These are phyloP conservation scores for Amiota mariae DNA, from an alignment of 2,888 invertebrate species.

Conservation along the genomic window DNA sequence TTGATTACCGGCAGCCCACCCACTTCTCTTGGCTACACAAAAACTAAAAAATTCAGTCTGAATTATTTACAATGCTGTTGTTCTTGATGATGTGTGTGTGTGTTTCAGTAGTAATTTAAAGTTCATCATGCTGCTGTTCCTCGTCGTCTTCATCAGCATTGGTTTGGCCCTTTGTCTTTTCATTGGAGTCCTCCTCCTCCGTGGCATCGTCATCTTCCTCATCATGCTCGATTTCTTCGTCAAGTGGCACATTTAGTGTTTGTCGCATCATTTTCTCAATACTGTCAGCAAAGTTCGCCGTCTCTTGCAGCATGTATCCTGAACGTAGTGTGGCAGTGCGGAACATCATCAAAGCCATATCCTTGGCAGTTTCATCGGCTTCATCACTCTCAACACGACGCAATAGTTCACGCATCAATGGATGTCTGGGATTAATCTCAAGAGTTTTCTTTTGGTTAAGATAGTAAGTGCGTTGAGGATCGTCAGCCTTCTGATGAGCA, in stretches of 20 bases:
- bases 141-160: slow-evolving; percentile 67
- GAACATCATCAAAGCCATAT: slow-evolving; percentile 92
- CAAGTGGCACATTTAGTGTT: slow-evolving; percentile 83
- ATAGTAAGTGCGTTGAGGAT: slow-evolving; percentile 90
- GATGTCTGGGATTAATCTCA: slow-evolving; percentile 98
- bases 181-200: slow-evolving; percentile 70
- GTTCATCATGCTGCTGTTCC: slow-evolving; percentile 77
- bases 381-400: slow-evolving; percentile 86
- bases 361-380: slow-evolving; percentile 84
- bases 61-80: slow-evolving; percentile 49
- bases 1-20: too few species aligned
- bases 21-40: neutral
- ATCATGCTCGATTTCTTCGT: slow-evolving; percentile 77
- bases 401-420: slow-evolving; percentile 92
- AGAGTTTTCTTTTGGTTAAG: slow-evolving; percentile 95
- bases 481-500: slow-evolving; percentile 96
- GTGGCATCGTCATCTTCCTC: slow-evolving; percentile 73
- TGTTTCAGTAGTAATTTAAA: slow-evolving; percentile 73
- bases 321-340: slow-evolving; percentile 93
- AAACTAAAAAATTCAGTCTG: slow-evolving; percentile 60
- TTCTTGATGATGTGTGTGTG: slow-evolving; percentile 1
- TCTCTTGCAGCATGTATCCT: slow-evolving; percentile 92
- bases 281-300: slow-evolving; percentile 89
- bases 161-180: slow-evolving; percentile 72
- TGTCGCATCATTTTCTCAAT: slow-evolving; percentile 92